Conservation (phyloP, 1,140 invertebrate species). For the Listronotus bonariensis region DNA sequence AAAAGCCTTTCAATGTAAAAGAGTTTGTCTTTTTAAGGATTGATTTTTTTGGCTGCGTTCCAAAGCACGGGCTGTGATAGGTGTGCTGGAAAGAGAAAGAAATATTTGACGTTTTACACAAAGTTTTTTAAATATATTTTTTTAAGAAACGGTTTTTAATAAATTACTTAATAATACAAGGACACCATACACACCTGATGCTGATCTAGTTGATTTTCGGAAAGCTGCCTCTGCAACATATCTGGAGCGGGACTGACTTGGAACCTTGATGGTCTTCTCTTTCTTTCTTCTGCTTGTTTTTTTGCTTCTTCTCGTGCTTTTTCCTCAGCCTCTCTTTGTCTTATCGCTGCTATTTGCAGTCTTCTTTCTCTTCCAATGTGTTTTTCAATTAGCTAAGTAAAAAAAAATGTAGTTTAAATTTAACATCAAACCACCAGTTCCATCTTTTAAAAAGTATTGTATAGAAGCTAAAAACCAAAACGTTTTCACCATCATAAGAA, state of each 20-base stretch:
- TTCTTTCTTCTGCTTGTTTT: conserved; percentile 58
- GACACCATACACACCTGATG: conserved; percentile 14
- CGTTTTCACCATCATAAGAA: too few species aligned
- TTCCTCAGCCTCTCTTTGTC: conserved; percentile 68
- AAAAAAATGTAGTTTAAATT: too few species aligned
- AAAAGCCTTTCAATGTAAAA: conserved; percentile 76
- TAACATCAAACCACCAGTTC: too few species aligned
- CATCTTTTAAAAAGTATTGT: too few species aligned
- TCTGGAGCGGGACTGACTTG: conserved; percentile 73
- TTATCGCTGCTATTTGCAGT: conserved; percentile 71
- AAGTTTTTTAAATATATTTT: too few species aligned
- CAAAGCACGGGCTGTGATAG: conserved; percentile 62
- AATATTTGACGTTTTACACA: too few species aligned
- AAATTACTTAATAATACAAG: too few species aligned
- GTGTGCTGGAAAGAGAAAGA: conserved; percentile 46
- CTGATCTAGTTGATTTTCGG: conserved; percentile 51
- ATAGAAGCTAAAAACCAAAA: too few species aligned
- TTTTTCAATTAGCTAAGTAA: conserved; percentile 74
- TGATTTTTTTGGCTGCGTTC: conserved; percentile 76
- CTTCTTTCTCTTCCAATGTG: conserved; percentile 85
- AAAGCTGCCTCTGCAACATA: conserved; percentile 56
- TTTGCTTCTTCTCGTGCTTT: conserved; percentile 65
- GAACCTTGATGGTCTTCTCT: conserved; percentile 69
- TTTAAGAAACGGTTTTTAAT: too few species aligned
- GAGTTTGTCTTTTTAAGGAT: conserved; percentile 93